Evolutionary conservation across 2,888 invertebrate genomes (phyloP), one percentile per base, ranked within the genome.

Genomic region (Limulus polyphemus): DNA sequence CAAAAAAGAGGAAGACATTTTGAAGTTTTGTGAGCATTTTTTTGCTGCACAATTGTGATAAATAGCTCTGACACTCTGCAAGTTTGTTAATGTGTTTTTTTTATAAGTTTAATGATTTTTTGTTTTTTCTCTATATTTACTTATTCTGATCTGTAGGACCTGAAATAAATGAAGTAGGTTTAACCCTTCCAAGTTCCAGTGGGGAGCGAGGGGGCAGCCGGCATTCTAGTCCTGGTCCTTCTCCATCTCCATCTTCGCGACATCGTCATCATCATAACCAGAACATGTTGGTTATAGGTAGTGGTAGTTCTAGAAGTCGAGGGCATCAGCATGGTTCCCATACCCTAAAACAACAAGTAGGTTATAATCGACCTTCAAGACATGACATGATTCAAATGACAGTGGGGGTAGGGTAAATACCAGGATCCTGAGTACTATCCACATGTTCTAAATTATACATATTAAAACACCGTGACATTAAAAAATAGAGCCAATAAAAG

Each of bases 281-380:
- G 47, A 70, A 67, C 59, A 69, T 67, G 46, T 54, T 70, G 46
- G 69, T 70, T 13, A 68, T 69, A 55, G 68, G 70, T 56, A 67
- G 68, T 58, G 65, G 65, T 52, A 62, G 65, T 55, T 62, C 67
- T 11, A 61, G 62, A 5, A 66, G 66, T 58, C 65, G 65, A 55
- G 56, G 63, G 12, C 61, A 61, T 56, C 64, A 67, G 61, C 67
- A 81, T 81, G 73, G 79, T 81, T 75, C 69, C 74, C 74, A 68
- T 82, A 82, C 77, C 79, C 83, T 79, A 75, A 80, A 81, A 58
- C 73, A 77, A 51, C 74, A 74, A 52, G 69, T 71, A 67, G 65
- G 69, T 65, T 63, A 69, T 62, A 62, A 61, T 54, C 77, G 80
- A 75, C 80, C 80, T 67, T 79, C 79, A n/a, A 60, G 59, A 49